These are phyloP conservation scores for Silurus glanis DNA, from an alignment of 2,113 vertebrate genomes.

Conservation along the genomic window DNA sequence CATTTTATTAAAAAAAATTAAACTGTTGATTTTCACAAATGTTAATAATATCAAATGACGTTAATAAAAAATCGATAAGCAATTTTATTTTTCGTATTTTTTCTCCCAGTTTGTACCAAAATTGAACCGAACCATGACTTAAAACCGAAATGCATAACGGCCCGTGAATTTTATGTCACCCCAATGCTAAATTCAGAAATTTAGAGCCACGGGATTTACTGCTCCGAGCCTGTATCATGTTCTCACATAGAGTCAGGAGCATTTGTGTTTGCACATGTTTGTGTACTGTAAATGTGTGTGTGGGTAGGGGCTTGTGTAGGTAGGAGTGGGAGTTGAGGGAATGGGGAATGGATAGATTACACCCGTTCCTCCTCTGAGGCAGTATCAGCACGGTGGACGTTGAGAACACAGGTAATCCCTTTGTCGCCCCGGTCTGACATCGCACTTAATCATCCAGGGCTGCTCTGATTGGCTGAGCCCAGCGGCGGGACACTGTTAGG, in stretches of 20 bases:
- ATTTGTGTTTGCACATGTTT: slow-evolving; percentile 5
- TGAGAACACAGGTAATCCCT: slow-evolving; percentile 43
- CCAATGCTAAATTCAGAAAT: background rate
- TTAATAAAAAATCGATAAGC: no score
- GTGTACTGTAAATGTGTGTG: background rate
- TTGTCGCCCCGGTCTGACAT: slow-evolving; percentile 38
- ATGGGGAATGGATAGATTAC: slow-evolving; percentile 36
- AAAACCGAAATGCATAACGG: no score
- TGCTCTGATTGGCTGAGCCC: slow-evolving; percentile 23
- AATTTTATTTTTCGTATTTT: no score
- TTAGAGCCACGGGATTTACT: slow-evolving; percentile 11
- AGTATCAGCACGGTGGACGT: slow-evolving; percentile 27
- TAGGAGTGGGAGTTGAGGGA: background rate
- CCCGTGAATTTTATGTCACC: no score
- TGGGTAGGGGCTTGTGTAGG: background rate
- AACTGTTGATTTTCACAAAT: no score
- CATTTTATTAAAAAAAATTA: no score
- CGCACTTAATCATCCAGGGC: slow-evolving; percentile 12
- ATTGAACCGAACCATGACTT: no score
- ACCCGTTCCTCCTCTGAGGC: slow-evolving; percentile 12
- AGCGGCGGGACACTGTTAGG: background rate
- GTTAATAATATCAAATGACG: no score
- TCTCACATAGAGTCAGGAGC: background rate
- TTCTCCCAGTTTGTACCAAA: no score
- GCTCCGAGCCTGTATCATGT: background rate